These are phyloP conservation scores for Manis crassicaudata DNA, from an alignment of 2,797 vertebrate species.

Conservation along the genomic window DNA sequence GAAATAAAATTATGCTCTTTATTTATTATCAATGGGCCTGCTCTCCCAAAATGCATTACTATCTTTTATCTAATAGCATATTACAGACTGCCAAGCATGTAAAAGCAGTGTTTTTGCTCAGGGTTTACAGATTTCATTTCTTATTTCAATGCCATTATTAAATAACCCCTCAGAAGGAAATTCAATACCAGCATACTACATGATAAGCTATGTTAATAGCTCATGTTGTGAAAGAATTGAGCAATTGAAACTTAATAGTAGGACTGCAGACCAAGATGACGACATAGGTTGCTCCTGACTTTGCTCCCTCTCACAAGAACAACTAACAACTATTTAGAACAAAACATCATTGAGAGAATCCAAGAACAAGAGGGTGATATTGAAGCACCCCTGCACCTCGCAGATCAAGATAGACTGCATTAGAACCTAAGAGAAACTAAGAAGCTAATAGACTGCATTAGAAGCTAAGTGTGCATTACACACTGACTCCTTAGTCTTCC, in stretches of 20 bases:
- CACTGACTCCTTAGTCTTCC: not conserved
- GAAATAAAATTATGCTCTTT: slow-evolving; percentile 74
- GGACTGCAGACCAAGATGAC: not conserved
- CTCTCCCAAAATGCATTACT: slow-evolving; percentile 74
- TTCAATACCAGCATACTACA: slow-evolving; percentile 66
- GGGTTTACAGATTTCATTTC: slow-evolving; percentile 78
- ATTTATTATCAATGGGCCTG: slow-evolving; percentile 64
- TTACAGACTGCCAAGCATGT: slow-evolving; percentile 73
- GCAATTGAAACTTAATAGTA: slow-evolving; percentile 78
- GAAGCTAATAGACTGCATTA: not conserved
- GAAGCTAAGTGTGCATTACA: not conserved
- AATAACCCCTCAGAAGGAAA: slow-evolving; percentile 75
- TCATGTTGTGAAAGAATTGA: slow-evolving; percentile 63
- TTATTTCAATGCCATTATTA: slow-evolving; percentile 79
- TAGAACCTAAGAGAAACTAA: not conserved
- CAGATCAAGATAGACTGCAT: not conserved
- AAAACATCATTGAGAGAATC: not conserved
- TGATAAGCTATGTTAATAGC: slow-evolving; percentile 60
- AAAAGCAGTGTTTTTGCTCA: slow-evolving; percentile 73
- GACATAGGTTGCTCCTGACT: not conserved
- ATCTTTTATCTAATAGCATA: slow-evolving; percentile 77
- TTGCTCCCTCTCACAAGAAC: not conserved
- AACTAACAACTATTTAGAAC: not conserved
- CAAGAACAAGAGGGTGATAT: not conserved
- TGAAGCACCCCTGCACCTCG: not conserved